A percentile compares a stretch with the other conserved stretches of the same genome.
phyloP scores from a whole-genome alignment of 2,113 vertebrate genomes.

The Tamias sibiricus region DNA sequence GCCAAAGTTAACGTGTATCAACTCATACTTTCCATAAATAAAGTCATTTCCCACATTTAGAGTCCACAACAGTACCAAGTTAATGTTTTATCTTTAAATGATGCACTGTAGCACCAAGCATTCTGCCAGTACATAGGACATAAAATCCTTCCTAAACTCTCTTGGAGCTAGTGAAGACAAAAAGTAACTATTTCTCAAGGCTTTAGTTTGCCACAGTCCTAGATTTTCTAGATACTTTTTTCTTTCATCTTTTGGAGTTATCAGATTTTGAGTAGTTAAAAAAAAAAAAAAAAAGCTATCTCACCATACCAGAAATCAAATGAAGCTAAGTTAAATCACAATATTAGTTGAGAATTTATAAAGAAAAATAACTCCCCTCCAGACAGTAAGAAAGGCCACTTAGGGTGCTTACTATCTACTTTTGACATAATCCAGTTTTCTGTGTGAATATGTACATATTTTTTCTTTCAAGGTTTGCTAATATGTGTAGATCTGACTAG shows the following conservation, averaged over 20 bases:
- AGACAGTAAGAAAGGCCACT: neutral
- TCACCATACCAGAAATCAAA: neutral
- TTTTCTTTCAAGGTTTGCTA: neutral
- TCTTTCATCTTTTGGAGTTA: neutral
- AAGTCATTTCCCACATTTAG: neutral
- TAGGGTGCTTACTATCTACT: neutral
- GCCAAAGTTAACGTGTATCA: neutral
- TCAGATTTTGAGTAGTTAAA: neutral
- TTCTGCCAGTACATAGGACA: fast-evolving
- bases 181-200: neutral
- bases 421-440: neutral
- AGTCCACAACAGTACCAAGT: neutral
- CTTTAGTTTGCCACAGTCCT: fast-evolving
- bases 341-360: neutral
- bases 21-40: neutral
- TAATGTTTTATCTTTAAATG: neutral
- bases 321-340: neutral
- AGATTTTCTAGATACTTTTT: neutral
- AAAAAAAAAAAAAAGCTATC: neutral
- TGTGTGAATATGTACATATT: neutral
- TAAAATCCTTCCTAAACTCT: neutral
- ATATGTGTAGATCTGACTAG: neutral
- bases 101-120: too few relatives aligned
- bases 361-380: neutral
- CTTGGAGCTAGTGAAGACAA: neutral